A percentile compares a stretch with the other conserved stretches of the same genome.
Conservation (phyloP, 2,888 invertebrate species). For the Onthophagus sagittarius region DNA sequence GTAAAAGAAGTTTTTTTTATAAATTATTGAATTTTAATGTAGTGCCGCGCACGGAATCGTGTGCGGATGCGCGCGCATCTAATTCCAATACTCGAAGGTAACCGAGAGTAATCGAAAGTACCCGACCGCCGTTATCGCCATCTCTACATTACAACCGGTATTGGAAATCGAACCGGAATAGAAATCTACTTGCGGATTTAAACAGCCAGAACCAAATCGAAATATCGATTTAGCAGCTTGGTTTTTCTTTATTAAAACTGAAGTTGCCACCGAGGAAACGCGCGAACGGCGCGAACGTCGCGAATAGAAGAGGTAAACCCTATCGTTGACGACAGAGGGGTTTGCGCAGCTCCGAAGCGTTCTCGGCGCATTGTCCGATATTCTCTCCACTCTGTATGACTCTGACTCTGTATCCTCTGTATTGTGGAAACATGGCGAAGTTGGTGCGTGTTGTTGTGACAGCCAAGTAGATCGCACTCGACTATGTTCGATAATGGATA, state of each 20-base stretch:
- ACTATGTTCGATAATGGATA: conserved; percentile 67
- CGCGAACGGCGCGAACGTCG: conserved; percentile 3
- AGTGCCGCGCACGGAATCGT: background rate
- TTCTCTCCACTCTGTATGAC: conserved; percentile 33
- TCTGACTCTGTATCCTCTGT: too few species aligned
- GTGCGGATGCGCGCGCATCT: background rate
- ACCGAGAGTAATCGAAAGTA: background rate
- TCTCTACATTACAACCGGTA: background rate
- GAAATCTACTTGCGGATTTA: background rate
- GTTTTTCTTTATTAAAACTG: background rate
- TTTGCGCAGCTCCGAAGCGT: conserved; percentile 28
- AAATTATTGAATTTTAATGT: background rate
- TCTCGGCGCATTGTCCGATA: conserved; percentile 32
- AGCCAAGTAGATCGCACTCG: conserved; percentile 59
- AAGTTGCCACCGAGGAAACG: background rate
- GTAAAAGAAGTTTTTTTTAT: background rate
- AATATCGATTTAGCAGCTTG: background rate
- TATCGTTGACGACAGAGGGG: background rate
- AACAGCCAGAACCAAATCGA: background rate
- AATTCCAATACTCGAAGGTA: background rate
- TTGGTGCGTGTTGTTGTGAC: conserved; percentile 50
- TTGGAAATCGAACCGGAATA: too few species aligned
- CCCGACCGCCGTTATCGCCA: background rate
- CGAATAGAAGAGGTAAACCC: background rate
- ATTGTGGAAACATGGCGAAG: conserved; percentile 44